Evolutionary conservation across 2,113 vertebrate species (phyloP).

Genomic region (Pseudopipra pipra): DNA sequence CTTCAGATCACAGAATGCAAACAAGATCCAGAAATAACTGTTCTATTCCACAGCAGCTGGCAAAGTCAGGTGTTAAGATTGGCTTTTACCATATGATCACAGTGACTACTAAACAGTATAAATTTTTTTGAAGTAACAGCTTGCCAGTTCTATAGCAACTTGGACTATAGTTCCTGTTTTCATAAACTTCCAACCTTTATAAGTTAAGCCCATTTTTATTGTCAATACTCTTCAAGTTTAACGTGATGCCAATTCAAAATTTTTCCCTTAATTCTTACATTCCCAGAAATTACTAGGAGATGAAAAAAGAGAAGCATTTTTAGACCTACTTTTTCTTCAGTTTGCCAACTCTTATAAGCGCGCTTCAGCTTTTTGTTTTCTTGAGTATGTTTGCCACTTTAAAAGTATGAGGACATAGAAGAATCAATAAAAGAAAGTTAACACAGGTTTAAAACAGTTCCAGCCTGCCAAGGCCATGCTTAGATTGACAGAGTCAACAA

Average conservation of each 20-base stretch:
- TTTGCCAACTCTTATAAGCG: conserved; percentile 9
- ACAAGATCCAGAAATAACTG: conserved; percentile 73
- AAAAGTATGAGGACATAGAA: conserved; percentile 15
- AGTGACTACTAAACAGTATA: conserved; percentile 63
- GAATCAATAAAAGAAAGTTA: conserved; percentile 51
- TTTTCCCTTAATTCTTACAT: conserved; percentile 62
- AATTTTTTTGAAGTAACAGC: conserved; percentile 67
- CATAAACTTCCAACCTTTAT: conserved; percentile 74
- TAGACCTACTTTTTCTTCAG: not conserved
- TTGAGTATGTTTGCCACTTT: conserved; percentile 19
- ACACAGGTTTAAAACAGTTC: conserved; percentile 37
- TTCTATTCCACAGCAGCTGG: conserved; percentile 73
- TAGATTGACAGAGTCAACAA: conserved; percentile 41
- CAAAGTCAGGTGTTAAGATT: conserved; percentile 75
- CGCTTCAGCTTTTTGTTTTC: not conserved
- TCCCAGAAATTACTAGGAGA: conserved; percentile 55
- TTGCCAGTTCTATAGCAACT: conserved; percentile 74
- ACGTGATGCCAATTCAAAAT: conserved; percentile 44
- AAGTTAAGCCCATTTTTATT: conserved; percentile 71
- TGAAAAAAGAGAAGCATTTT: conserved; percentile 13
- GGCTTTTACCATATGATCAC: conserved; percentile 67
- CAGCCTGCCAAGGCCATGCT: conserved; percentile 15
- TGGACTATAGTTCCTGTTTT: conserved; percentile 70
- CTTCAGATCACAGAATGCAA: conserved; percentile 69
- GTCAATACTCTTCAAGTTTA: conserved; percentile 69